phyloP scores from a whole-genome alignment of 2,797 vertebrate species.

The Ambastaia sidthimunki region DNA sequence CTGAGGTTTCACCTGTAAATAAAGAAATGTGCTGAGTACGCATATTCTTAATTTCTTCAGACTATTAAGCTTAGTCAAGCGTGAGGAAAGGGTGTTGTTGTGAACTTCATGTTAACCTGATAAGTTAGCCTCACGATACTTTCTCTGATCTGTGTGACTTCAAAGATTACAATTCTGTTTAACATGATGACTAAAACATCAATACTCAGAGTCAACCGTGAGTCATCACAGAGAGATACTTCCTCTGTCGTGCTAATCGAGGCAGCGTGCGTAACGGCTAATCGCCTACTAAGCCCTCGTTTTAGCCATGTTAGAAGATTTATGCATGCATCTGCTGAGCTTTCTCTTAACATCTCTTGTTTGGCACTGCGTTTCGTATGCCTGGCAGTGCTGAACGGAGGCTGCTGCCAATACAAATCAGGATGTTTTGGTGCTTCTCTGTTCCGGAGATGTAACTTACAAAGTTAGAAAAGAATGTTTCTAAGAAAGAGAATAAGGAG shows the following conservation, averaged over 20 bases:
- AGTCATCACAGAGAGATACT: conserved; percentile 71
- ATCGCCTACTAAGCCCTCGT: conserved; percentile 65
- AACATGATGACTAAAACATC: conserved; percentile 66
- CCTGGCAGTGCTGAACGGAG: conserved; percentile 32
- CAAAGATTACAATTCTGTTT: conserved; percentile 37
- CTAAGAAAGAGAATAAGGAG: conserved; percentile 9
- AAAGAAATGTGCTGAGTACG: neutral
- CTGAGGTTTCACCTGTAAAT: conserved; percentile 14
- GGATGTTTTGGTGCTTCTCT: conserved; percentile 48
- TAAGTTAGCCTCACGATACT: conserved; percentile 31
- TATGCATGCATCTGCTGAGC: conserved; percentile 63
- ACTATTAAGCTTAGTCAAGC: conserved; percentile 29
- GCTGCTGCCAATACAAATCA: conserved; percentile 41
- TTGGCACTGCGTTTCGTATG: conserved; percentile 48
- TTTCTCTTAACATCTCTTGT: conserved; percentile 62
- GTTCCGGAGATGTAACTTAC: conserved; percentile 24
- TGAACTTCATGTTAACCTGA: conserved; percentile 19
- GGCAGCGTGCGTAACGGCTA: conserved; percentile 68
- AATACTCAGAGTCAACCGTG: conserved; percentile 56
- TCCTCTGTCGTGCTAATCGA: conserved; percentile 75
- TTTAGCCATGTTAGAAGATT: conserved; percentile 71
- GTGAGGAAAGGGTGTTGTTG: neutral
- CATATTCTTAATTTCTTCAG: neutral
- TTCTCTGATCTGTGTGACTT: conserved; percentile 42
- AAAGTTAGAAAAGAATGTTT: conserved; percentile 17